Base-by-base conservation (phyloP, 2,888 invertebrate genomes). In the Rhopalosiphum nymphaeae region DNA sequence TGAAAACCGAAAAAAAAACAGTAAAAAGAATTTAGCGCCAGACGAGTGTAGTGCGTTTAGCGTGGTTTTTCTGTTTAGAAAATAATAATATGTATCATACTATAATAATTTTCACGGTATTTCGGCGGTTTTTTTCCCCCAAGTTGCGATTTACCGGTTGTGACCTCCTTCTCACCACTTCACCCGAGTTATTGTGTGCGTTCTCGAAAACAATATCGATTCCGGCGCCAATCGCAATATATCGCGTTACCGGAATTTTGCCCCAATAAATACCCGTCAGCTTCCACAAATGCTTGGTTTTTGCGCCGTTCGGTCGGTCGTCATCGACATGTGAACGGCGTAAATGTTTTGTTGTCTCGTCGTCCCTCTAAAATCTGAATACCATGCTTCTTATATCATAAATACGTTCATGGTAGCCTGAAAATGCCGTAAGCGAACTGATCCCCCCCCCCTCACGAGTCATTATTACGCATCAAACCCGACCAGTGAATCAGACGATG, bases 151-250 rank as follows among this genome's bases (percentile, higher is more conserved):
- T 78, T 78, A 78, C 36, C 36, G 36, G 36, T 78, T 78, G 9
- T 9, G 46, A 29, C n/a, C n/a, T 44, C 21, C n/a, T 26, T 42
- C 25, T 9, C 42, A 3, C 13, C n/a, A 25, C 10, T 7, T 9
- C 7, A 3, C 11, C 0, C 2, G 29, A 29, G 36, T 53, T 25
- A n/a, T 85, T 44, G 26, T 3, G 5, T 26, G 44, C 46, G 46
- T 36, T 78, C 21, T 26, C 42, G 88, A n/a, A 88, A 88, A 93
- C 56, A 89, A 89, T 93, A 89, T 93, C 89, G 78, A 92, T 92
- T 87, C 61, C 86, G 13, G 3, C 16, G 26, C 44, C 26, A 3
- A 44, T 56, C 5, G 44, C 44, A 93, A 93, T 93, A 89, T 78
- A 89, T 89, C 56, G 93, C 46, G 46, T 89, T 85, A n/a, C 26